Conservation (phyloP, 2,113 vertebrate genomes). For the Neolamprologus longior region DNA sequence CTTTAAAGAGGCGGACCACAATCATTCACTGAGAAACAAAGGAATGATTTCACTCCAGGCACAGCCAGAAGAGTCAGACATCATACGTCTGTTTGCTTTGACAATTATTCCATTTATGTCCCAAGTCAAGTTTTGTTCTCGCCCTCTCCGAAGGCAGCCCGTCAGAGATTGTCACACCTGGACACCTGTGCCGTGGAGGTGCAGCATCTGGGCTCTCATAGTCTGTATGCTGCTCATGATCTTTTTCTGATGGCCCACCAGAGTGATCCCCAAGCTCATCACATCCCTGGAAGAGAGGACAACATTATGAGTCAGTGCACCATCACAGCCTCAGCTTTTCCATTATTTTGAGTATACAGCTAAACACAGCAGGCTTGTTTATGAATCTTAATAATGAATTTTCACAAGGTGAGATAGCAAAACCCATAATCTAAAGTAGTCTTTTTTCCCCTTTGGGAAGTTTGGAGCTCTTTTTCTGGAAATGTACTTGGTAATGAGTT, state of each 20-base stretch:
- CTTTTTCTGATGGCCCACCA: constrained; percentile 99
- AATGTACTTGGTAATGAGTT: not conserved
- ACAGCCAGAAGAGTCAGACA: constrained; percentile 50
- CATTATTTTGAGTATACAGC: constrained; percentile 18
- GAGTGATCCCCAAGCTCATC: constrained; percentile 96
- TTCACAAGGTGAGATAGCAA: not conserved
- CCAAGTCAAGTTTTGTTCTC: constrained; percentile 42
- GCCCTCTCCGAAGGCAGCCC: constrained; percentile 60
- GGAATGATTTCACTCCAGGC: constrained; percentile 55
- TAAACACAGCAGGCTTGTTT: not conserved
- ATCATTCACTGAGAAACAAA: constrained; percentile 57
- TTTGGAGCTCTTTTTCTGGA: not conserved
- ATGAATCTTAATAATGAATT: constrained; percentile 12
- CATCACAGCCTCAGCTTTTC: constrained; percentile 10
- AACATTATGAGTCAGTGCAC: constrained; percentile 42
- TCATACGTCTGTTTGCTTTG: constrained; percentile 21
- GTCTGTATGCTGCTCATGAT: constrained; percentile 99
- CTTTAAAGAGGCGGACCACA: constrained; percentile 44
- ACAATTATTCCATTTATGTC: constrained; percentile 29
- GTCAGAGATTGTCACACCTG: constrained; percentile 85
- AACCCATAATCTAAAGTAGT: not conserved
- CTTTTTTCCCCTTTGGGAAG: not conserved
- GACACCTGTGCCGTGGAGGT: constrained; percentile 94
- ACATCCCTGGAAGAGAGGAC: constrained; percentile 85
- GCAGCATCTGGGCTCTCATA: constrained; percentile 97